phyloP scores from a whole-genome alignment of 2,797 vertebrate genomes.

The Cynodonichthys magdalenae region DNA sequence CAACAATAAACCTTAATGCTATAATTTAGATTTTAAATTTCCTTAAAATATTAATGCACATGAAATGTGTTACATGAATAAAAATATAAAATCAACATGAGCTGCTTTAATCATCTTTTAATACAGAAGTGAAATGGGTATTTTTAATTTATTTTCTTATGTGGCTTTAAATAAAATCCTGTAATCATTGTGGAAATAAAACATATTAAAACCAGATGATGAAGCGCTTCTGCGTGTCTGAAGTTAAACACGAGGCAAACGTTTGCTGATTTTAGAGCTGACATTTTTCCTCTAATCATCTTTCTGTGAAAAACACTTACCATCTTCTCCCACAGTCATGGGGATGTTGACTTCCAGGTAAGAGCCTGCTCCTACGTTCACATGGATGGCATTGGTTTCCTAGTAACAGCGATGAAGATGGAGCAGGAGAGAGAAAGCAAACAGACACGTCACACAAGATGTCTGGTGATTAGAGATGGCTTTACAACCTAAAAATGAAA shows the following conservation, averaged over 20 bases:
- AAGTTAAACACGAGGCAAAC: conserved; percentile 5
- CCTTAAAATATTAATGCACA: no score
- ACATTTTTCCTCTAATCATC: neutral
- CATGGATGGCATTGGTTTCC: conserved; percentile 99
- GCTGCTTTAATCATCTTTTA: no score
- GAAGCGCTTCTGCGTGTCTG: neutral
- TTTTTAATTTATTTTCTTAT: neutral
- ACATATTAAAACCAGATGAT: neutral
- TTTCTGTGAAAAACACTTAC: conserved; percentile 70
- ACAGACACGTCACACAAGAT: conserved; percentile 18
- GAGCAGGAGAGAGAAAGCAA: conserved; percentile 8
- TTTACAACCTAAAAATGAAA: conserved; percentile 5
- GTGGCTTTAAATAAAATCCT: neutral
- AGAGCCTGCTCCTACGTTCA: conserved; percentile 97
- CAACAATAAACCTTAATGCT: no score
- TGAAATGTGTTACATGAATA: no score
- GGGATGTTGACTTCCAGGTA: conserved; percentile 99
- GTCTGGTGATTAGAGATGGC: conserved; percentile 10
- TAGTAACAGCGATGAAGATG: conserved; percentile 63
- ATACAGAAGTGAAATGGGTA: no score
- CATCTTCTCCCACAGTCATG: conserved; percentile 93
- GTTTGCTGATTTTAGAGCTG: conserved; percentile 7
- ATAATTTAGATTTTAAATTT: no score
- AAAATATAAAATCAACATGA: no score
- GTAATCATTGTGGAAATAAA: neutral